Percentiles rank a stretch among this genome's conserved stretches.
These are phyloP conservation scores for Mythimna pallens DNA, from an alignment of 2,888 invertebrate species.

Conservation along the genomic window DNA sequence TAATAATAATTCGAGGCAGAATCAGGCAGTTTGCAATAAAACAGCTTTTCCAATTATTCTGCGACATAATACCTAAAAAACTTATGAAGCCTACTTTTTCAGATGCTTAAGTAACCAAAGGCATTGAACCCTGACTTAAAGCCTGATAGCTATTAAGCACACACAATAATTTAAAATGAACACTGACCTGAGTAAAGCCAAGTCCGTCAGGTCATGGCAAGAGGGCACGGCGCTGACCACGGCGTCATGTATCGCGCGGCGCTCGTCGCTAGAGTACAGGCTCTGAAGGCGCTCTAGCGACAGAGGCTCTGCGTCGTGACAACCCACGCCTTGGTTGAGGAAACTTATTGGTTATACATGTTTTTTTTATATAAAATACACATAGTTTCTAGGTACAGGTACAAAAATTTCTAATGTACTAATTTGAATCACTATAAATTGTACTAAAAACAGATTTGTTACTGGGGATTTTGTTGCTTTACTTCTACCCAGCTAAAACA, in stretches of 20 bases:
- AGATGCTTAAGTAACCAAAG: background rate
- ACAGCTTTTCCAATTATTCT: too few relatives aligned
- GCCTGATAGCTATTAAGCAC: background rate
- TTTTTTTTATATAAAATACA: background rate
- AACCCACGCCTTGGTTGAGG: conserved; percentile 80
- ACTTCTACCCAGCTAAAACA: too few relatives aligned
- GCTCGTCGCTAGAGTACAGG: conserved; percentile 89
- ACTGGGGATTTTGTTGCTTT: too few relatives aligned
- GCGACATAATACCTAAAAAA: too few relatives aligned
- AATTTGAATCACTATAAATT: too few relatives aligned
- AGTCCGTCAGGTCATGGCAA: conserved; percentile 77
- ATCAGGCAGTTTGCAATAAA: too few relatives aligned
- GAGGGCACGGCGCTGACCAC: conserved; percentile 82
- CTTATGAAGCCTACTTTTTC: background rate
- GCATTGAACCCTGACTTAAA: too few relatives aligned
- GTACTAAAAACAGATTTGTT: too few relatives aligned
- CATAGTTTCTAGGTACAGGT: too few relatives aligned
- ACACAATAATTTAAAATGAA: background rate
- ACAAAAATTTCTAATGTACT: too few relatives aligned
- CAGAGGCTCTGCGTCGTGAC: conserved; percentile 72
- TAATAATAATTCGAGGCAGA: too few relatives aligned
- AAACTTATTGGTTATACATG: conserved; percentile 56
- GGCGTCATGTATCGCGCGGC: conserved; percentile 90
- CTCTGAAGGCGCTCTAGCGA: conserved; percentile 78
- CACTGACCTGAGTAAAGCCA: conserved; percentile 77